Conservation (phyloP, 2,113 vertebrate genomes). For the Ictalurus furcatus region DNA sequence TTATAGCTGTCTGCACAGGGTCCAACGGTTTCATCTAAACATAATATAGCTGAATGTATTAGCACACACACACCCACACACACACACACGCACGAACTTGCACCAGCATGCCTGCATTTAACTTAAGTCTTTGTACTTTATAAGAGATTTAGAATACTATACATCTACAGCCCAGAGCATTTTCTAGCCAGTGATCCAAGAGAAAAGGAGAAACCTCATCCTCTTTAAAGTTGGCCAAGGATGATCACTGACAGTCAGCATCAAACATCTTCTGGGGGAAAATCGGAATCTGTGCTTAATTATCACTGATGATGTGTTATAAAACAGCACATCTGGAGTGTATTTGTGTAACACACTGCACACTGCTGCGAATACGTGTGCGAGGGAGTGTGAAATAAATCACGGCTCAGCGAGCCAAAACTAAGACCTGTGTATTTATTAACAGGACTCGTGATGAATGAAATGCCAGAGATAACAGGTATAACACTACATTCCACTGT, state of each 20-base stretch:
- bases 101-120: background rate
- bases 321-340: slow-evolving; percentile 7
- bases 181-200: slow-evolving; percentile 23
- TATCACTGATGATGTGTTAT: slow-evolving; percentile 11
- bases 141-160: background rate
- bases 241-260: slow-evolving; percentile 12
- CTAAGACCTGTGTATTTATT: background rate
- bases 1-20: slow-evolving; percentile 34
- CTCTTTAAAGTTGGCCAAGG: background rate
- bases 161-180: background rate
- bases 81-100: background rate
- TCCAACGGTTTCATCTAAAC: slow-evolving; percentile 14
- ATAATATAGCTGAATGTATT: background rate
- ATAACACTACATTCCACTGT: background rate
- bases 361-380: background rate
- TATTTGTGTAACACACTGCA: background rate
- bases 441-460: background rate
- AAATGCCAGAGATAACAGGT: background rate
- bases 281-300: slow-evolving; percentile 1
- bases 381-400: slow-evolving; percentile 5
- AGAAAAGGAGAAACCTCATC: background rate
- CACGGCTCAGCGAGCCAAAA: background rate
- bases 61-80: background rate
- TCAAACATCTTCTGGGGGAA: slow-evolving; percentile 4
- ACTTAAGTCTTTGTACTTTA: slow-evolving; percentile 14